These are phyloP conservation scores for Cyclophora punctaria DNA, from an alignment of 2,888 invertebrate species.

Conservation along the genomic window DNA sequence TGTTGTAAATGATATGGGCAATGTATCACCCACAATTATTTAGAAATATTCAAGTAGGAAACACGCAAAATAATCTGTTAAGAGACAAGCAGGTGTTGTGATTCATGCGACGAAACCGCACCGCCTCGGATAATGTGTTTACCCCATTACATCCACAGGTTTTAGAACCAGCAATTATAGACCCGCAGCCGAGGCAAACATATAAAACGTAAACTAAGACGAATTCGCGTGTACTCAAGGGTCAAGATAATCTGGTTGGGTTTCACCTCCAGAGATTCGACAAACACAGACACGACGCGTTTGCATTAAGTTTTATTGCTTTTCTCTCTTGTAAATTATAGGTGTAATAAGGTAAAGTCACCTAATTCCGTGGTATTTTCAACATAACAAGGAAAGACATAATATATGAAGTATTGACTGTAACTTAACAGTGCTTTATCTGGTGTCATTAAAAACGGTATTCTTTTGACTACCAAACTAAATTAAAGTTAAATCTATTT, in stretches of 20 bases:
- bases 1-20: too few relatives aligned
- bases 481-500: too few relatives aligned
- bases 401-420: too few relatives aligned
- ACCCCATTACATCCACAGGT: constrained; percentile 55
- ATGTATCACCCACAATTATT: not conserved
- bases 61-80: constrained; percentile 38
- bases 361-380: too few relatives aligned
- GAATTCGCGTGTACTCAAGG: constrained; percentile 20
- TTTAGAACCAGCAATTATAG: constrained; percentile 36
- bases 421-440: too few relatives aligned
- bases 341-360: too few relatives aligned
- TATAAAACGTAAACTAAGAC: constrained; percentile 21
- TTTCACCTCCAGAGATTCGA: constrained; percentile 49
- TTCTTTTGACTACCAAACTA: too few relatives aligned
- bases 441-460: too few relatives aligned
- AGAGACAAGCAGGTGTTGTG: constrained; percentile 51
- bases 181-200: constrained; percentile 23
- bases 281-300: constrained; percentile 58
- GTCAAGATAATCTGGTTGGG: constrained; percentile 40
- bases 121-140: constrained; percentile 59
- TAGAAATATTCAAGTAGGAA: constrained; percentile 1
- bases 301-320: constrained; percentile 70
- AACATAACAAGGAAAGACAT: too few relatives aligned
- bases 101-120: constrained; percentile 45
- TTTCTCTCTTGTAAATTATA: constrained; percentile 63